Base-by-base conservation (phyloP, 2,888 invertebrate genomes). In the Lithophane leautieri region DNA sequence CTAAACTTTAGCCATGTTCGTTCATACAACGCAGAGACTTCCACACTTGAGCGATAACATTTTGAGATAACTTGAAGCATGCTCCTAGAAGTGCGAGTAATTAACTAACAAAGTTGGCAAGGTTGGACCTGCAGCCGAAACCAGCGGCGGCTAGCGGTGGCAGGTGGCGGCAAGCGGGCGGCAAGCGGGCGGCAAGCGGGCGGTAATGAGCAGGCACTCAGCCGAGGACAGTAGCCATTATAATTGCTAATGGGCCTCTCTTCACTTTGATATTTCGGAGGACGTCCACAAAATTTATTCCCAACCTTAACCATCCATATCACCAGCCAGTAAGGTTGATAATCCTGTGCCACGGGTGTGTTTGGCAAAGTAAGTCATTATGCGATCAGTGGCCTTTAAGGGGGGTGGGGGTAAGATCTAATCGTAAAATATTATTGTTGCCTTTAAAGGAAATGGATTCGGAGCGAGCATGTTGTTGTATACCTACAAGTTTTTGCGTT, bases 181-280 rank as follows among this genome's bases (percentile, higher is more conserved):
- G 86, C 94, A 94, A 95, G 42, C 52, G 44, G 61, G 68, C 19
- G 40, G 78, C 44, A 9, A n/a, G 42, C 52, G 44, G 47, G 54
- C 42, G 58, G 86, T 94, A 94, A 95, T 94, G 94, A 95, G 94
- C 94, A 89, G 94, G 90, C 93, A 95, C 95, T 95, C 91, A 91
- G 78, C 87, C 62, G 77, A 89, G 89, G 90, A 92, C 93, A 91
- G 87, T 90, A 89, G 85, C 91, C 89, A 95, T 95, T 95, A 95
- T 94, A 95, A 95, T 95, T 95, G 95, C 94, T 95, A 95, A 95
- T 95, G 94, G 91, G 86, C 88, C 81, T 80, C 83, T 79, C 89
- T 86, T 85, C 89, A 90, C 92, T 91, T 91, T 91, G 89, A 91
- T 91, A 92, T 92, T 91, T 91, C 84, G 83, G 82, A 84, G 83